Evolutionary conservation across 2,113 vertebrate species (phyloP).

Genomic region (Colius striatus): DNA sequence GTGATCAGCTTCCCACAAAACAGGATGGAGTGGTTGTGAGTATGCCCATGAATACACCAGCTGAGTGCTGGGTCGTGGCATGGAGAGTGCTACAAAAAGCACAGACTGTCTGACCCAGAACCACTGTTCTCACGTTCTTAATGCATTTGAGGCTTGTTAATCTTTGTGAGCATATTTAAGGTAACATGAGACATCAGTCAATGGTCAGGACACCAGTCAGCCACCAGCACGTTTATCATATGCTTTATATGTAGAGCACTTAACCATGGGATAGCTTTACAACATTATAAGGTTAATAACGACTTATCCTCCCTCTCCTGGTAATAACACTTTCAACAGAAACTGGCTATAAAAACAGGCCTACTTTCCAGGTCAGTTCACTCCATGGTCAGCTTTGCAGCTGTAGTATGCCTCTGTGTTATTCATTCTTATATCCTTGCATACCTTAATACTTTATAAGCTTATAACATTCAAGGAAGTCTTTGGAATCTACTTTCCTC

Average conservation of each 20-base stretch:
- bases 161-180: background rate
- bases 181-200: background rate
- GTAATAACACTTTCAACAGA: background rate
- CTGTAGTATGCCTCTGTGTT: background rate
- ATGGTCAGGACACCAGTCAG: background rate
- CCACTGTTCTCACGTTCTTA: accelerated
- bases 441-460: background rate
- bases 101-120: background rate
- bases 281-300: background rate
- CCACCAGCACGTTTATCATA: background rate
- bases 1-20: background rate
- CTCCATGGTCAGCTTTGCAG: background rate
- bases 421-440: background rate
- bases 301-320: background rate
- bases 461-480: background rate
- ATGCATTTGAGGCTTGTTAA: background rate
- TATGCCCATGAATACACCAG: background rate
- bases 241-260: background rate
- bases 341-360: background rate
- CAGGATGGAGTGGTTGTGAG: too few species aligned
- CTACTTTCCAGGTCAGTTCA: background rate
- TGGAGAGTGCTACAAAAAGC: background rate
- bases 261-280: background rate
- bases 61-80: background rate
- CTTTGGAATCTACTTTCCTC: background rate